phyloP scores from a whole-genome alignment of 53 echinoderm and acorn worm species.

The Echinometra lucunter region DNA sequence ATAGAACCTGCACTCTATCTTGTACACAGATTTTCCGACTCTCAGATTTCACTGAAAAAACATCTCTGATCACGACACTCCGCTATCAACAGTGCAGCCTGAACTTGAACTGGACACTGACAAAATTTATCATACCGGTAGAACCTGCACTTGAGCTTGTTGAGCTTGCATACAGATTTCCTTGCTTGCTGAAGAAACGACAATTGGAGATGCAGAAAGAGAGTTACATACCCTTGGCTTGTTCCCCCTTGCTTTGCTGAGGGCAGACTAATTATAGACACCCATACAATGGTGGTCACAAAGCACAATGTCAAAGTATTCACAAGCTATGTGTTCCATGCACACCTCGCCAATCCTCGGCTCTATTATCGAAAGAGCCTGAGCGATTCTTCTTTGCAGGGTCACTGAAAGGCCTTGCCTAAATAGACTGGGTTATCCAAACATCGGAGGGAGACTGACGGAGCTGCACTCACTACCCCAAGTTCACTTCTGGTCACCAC shows the following conservation, averaged over 20 bases:
- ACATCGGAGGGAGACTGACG: background rate
- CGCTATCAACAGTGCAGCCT: background rate
- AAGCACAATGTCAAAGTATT: constrained; percentile 16
- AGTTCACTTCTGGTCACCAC: constrained; percentile 6
- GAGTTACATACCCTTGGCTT: background rate
- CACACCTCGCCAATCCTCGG: constrained; percentile 36
- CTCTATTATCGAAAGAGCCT: background rate
- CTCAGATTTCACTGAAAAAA: background rate
- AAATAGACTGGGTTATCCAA: constrained; percentile 65
- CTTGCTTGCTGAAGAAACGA: too few species aligned
- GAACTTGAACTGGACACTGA: background rate
- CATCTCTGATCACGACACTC: background rate
- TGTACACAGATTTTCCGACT: too few species aligned
- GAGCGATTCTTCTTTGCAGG: constrained; percentile 38
- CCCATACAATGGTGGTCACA: background rate
- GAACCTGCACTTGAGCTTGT: background rate
- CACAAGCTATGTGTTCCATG: background rate
- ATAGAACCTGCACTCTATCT: too few species aligned
- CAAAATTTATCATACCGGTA: background rate
- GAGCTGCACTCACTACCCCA: background rate
- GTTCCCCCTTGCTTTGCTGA: background rate
- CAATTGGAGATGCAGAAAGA: background rate
- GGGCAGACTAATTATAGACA: constrained; percentile 28
- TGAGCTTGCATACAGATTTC: background rate
- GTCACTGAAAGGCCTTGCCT: constrained; percentile 48